Conservation (phyloP, 2,888 invertebrate species). For the Epirrhoe alternata region DNA sequence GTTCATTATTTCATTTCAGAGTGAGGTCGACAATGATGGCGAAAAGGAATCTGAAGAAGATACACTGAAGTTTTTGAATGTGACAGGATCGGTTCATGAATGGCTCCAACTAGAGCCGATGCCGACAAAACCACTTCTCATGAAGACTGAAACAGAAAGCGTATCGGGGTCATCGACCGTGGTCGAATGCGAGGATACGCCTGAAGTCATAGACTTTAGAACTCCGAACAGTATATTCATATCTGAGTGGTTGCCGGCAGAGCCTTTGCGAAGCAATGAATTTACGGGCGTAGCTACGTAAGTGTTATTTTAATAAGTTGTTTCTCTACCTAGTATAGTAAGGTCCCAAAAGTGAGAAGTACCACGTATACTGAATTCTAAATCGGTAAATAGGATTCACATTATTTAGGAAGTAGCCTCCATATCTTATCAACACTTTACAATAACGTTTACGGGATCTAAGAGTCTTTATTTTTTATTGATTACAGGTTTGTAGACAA, state of each 20-base stretch:
- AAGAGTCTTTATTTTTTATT: neutral
- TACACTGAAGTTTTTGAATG: conserved; percentile 67
- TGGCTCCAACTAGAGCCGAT: conserved; percentile 73
- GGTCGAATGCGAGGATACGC: conserved; percentile 41
- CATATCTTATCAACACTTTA: too few species aligned
- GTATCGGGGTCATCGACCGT: conserved; percentile 47
- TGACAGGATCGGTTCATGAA: conserved; percentile 69
- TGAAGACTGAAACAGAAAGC: conserved; percentile 42
- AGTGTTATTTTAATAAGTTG: conserved; percentile 58
- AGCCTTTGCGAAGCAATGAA: conserved; percentile 73
- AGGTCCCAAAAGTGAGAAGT: too few species aligned
- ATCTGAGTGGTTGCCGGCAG: conserved; percentile 86
- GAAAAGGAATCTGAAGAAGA: conserved; percentile 50
- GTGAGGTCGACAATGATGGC: conserved; percentile 15
- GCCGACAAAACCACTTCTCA: conserved; percentile 55
- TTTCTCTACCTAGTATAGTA: too few species aligned
- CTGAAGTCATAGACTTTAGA: conserved; percentile 26
- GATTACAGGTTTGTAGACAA: conserved; percentile 72
- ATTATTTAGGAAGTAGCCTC: too few species aligned
- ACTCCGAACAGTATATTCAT: conserved; percentile 60
- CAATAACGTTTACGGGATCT: too few species aligned
- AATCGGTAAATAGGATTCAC: too few species aligned
- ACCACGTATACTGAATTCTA: too few species aligned
- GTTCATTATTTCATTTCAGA: conserved; percentile 13
- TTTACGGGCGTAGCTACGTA: conserved; percentile 87